Base-by-base conservation (phyloP, 2,888 invertebrate genomes). In the Fabriciana adippe region DNA sequence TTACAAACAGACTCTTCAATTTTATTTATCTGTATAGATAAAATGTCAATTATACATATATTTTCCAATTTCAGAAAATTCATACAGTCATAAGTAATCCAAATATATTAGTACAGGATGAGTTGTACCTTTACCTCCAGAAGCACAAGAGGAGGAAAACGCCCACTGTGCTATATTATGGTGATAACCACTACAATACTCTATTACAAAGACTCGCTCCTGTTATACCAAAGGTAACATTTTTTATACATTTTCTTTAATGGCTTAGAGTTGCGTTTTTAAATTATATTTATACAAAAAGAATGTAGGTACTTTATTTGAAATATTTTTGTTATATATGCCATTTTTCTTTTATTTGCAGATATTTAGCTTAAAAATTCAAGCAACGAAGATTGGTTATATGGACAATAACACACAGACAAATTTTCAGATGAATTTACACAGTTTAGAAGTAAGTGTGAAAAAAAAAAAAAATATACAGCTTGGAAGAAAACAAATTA, bases 321-420 rank as follows among this genome's bases (percentile, higher is more conserved):
- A 18, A 18, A 18, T 1, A 18, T 18, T 16, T 18, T 57, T n/a
- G 18, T 55, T 14, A 21, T 15, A 14, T 18, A 55, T 16, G 11
- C 0, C 6, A 16, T 55, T 26, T 63, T 18, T 41, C 35, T 69
- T 69, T 62, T 71, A 67, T 68, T 93, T 93, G 50, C 86, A 96
- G 95, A 96, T 95, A 86, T 95, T 96, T 82, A 94, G 94, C 79
- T 92, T 96, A 76, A 95, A 94, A 86, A 93, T 97, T 75, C 96
- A 96, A 77, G 94, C 95, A 73, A 96, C 96, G 0, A 94, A 94
- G 41, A 87, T 97, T 67, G 94, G 94, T 55, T 95, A 96, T 54
- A 94, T 95, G 14, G 94, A 95, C 77, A 95, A 95, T 79, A 94
- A 94, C 75, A 94, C 94, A 3, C 94, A 95, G 76, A 94, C 95